phyloP scores from a whole-genome alignment of 2,888 invertebrate species.

The Pyrrhia umbra region DNA sequence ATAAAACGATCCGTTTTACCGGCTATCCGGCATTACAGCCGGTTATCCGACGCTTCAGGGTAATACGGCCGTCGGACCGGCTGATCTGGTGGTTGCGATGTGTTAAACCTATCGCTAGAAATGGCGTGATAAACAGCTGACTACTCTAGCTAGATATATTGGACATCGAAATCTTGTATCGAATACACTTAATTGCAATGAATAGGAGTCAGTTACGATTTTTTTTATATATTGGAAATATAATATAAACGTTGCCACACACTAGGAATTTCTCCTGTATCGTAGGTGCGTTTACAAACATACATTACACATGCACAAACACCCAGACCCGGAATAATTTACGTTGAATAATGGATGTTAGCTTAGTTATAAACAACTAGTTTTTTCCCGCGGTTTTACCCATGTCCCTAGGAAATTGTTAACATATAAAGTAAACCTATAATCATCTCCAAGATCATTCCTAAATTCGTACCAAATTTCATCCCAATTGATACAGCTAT shows the following conservation, averaged over 20 bases:
- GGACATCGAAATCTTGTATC: slow-evolving; percentile 8
- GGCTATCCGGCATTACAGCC: slow-evolving; percentile 31
- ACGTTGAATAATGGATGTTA: too few species aligned
- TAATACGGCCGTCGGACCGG: slow-evolving; percentile 49
- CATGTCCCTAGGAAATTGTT: too few species aligned
- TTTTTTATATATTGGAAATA: not conserved
- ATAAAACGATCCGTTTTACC: slow-evolving; percentile 52
- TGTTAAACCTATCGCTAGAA: slow-evolving; percentile 46
- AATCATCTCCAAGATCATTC: too few species aligned
- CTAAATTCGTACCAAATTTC: too few species aligned
- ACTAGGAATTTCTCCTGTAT: too few species aligned
- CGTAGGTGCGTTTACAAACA: too few species aligned
- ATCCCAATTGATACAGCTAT: too few species aligned
- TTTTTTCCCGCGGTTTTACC: too few species aligned
- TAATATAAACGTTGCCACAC: not conserved
- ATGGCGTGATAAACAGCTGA: slow-evolving; percentile 14
- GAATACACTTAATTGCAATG: not conserved
- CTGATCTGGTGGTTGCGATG: slow-evolving; percentile 42
- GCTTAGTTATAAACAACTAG: too few species aligned
- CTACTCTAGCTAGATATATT: slow-evolving; percentile 3
- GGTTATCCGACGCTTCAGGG: slow-evolving; percentile 35
- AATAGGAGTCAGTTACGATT: not conserved
- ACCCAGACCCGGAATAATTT: too few species aligned
- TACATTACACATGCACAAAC: too few species aligned
- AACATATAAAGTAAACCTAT: too few species aligned